phyloP scores from a whole-genome alignment of 2,888 invertebrate genomes.

The Meteorus cinctellus region DNA sequence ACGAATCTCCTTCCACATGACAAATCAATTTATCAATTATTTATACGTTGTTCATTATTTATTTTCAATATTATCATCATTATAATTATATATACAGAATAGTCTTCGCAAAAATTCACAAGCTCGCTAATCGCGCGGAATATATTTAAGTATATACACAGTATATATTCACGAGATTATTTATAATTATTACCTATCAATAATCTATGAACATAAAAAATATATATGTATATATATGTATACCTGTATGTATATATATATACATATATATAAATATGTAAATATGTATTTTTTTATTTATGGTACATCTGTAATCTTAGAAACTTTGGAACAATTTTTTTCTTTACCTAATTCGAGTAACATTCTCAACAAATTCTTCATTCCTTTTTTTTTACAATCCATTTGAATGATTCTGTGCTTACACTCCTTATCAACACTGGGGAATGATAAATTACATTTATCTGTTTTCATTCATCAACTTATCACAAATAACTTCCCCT shows the following conservation, averaged over 20 bases:
- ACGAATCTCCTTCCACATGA: too few relatives aligned
- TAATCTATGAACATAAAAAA: not conserved
- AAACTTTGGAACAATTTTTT: not conserved
- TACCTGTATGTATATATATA: not conserved
- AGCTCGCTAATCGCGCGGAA: conserved; percentile 3
- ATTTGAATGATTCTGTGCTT: not conserved
- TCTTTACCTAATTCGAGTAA: not conserved
- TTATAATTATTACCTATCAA: not conserved
- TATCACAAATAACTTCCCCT: not conserved
- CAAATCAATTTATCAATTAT: too few relatives aligned
- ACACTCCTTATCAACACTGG: not conserved
- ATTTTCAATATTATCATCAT: not conserved
- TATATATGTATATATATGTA: not conserved
- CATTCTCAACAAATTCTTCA: not conserved
- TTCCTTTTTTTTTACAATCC: not conserved
- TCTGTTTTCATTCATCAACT: too few relatives aligned
- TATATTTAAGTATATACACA: conserved; percentile 6
- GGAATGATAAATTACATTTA: not conserved
- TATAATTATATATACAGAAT: not conserved
- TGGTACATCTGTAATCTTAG: not conserved
- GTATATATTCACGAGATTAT: conserved; percentile 12
- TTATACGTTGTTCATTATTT: not conserved
- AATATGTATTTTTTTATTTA: not conserved
- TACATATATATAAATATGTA: not conserved
- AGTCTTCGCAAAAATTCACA: conserved; percentile 4